Base-by-base conservation (phyloP, 92 coral and sea anemone species). In the Hydrozoanthus gracilis region DNA sequence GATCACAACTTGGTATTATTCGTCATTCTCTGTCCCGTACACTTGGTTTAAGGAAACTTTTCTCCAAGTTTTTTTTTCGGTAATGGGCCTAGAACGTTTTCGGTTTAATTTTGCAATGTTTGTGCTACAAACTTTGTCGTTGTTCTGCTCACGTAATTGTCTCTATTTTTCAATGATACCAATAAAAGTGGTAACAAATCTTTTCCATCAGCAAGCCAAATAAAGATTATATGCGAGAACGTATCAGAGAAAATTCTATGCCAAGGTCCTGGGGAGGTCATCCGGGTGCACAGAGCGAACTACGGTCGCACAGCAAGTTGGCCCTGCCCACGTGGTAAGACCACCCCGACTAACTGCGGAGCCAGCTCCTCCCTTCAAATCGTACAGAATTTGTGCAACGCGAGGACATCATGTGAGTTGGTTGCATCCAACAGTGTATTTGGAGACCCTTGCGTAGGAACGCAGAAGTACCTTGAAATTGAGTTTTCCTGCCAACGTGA, bases 381-480 rank as follows among this genome's bases (percentile, higher is more conserved):
- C 4, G 82, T 77, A 10, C 68, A 55, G 46, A 12, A 7, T 7
- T 11, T 20, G 47, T 77, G 82, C 46, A 20, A 54, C n/a, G 66
- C 20, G 13, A 77, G 35, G 50, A 56, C 67, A 14, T 17, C 48
- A 3, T 77, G 82, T 56, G 27, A 12, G 5, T 12, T 77, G 82
- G 5, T 7, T 52, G 82, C 82, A 14, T 11, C 44, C 66, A 77
- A 77, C 48, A 39, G 69, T 27, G 69, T 77, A 11, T 77, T 54
- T 35, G 82, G 82, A 52, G 82, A 77, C 5, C 82, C 82, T 3
- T 77, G 82, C 48, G 6, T 2, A 2, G 51, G 82, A 6, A 77
- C 82, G 0, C 18, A 4, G 0, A 77, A 77, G 67, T 77, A 77
- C 27, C 69, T 77, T 3, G 50, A 55, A 39, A 27, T 77, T 7